Evolutionary conservation across 2,888 invertebrate species (phyloP), one percentile per base, ranked within the genome.

Genomic region (Zygothrica quintamaculata): DNA sequence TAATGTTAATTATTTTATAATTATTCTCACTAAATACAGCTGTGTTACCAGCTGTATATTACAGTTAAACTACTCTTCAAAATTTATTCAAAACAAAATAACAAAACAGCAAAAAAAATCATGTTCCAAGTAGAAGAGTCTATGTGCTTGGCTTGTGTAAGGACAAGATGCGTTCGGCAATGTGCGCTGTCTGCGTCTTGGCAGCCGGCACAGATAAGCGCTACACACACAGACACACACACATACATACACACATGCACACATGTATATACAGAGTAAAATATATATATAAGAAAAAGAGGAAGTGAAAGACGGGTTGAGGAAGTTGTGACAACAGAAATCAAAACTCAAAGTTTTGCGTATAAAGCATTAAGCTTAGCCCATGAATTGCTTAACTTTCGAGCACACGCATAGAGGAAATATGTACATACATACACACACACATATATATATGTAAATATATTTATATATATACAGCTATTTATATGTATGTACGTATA

Each of bases 331-430:
- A 61, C 74, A 73, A 55, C 57, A 51, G 65, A 73, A 73, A 73
- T 73, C 73, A 73, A 73, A 73, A 55, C 61, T 58, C 65, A 73
- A 64, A 73, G 60, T 73, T 71, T 73, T 68, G 53, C 57, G 55
- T 53, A 57, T 56, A 65, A 61, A 76, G 46, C 64, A 55, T 67
- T 60, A 55, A 76, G 59, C 46, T 60, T 47, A 58, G 61, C 43
- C 61, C 61, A 72, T 76, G 72, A 72, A 68, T 72, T 76, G 60
- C 57, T 67, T 44, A 68, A 71, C 46, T 74, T 67, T 72, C 34
- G 4, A 40, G 52, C 44, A 29, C 22, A 46, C 43, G 8, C 22
- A 33, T 11, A 25, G 12, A 37, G 29, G 15, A 47, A 55, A 36
- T 34, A 55, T 13, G 18, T 11, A 22, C 15, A 26, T 26, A 26